These are phyloP conservation scores for Oscheius sp. DNA, from an alignment of 2,888 invertebrate genomes.

Conservation along the genomic window DNA sequence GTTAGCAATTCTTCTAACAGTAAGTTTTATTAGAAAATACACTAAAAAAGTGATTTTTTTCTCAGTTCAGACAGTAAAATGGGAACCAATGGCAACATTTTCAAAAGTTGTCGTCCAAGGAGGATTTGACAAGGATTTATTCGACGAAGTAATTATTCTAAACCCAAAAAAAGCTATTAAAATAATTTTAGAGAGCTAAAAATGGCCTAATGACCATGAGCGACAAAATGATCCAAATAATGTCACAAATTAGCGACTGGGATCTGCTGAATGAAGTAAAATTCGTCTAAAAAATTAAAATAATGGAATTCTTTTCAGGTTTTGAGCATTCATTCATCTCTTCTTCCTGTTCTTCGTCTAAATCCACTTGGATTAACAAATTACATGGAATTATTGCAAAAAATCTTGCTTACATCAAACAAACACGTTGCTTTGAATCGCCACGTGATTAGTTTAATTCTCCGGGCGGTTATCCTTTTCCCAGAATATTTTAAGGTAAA, in stretches of 20 bases:
- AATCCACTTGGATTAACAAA: slow-evolving; percentile 38
- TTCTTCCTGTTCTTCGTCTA: slow-evolving; percentile 48
- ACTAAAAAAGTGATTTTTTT: too few species aligned
- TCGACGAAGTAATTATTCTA: slow-evolving; percentile 3
- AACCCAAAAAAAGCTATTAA: not conserved
- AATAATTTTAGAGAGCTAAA: slow-evolving; percentile 41
- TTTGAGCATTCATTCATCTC: slow-evolving; percentile 58
- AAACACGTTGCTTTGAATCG: slow-evolving; percentile 29
- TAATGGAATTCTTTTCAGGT: slow-evolving; percentile 6
- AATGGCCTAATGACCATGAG: slow-evolving; percentile 43
- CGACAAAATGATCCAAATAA: slow-evolving; percentile 39
- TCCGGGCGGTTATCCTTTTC: slow-evolving; percentile 22
- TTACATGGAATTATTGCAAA: slow-evolving; percentile 30
- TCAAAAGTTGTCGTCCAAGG: slow-evolving; percentile 36
- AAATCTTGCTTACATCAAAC: slow-evolving; percentile 9
- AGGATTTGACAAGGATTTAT: slow-evolving; percentile 37
- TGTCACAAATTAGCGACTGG: slow-evolving; percentile 29
- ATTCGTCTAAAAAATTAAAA: too few species aligned
- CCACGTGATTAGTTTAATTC: slow-evolving; percentile 33
- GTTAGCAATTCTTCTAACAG: slow-evolving; percentile 10
- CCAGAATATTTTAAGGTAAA: slow-evolving; percentile 46
- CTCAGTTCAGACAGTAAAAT: slow-evolving; percentile 34
- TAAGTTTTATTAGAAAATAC: too few species aligned
- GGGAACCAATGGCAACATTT: slow-evolving; percentile 41
- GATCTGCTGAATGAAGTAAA: slow-evolving; percentile 44